Evolutionary conservation across 2,797 vertebrate species (phyloP).

Genomic region (Picus viridis): DNA sequence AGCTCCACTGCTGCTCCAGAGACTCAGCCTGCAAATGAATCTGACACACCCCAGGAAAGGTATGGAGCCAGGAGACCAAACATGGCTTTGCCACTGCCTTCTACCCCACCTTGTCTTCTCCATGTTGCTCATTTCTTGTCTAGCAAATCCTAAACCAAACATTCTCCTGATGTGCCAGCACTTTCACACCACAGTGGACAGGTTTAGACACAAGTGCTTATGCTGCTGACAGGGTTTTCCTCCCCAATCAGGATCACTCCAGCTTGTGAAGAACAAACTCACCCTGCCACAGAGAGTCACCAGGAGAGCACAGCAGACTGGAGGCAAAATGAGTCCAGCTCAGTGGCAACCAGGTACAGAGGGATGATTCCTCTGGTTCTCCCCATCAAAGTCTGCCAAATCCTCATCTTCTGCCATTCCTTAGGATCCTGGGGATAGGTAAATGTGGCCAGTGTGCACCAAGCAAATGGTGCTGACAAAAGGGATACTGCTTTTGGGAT

Average conservation of each 20-base stretch:
- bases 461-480: neutral
- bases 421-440: neutral
- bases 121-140: neutral
- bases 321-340: neutral
- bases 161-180: fast-evolving
- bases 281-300: neutral
- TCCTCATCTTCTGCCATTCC: neutral
- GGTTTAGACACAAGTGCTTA: neutral
- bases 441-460: neutral
- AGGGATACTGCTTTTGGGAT: neutral
- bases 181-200: fast-evolving
- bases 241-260: slow-evolving; percentile 5
- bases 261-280: neutral
- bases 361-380: neutral
- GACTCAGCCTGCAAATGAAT: fast-evolving
- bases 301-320: neutral
- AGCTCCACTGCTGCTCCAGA: neutral
- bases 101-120: no score
- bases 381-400: neutral
- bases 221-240: neutral
- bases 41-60: neutral
- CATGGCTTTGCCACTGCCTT: neutral
- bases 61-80: neutral
- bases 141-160: neutral
- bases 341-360: neutral